phyloP scores from a whole-genome alignment of 2,797 vertebrate species.

The Gambelia wislizenii region DNA sequence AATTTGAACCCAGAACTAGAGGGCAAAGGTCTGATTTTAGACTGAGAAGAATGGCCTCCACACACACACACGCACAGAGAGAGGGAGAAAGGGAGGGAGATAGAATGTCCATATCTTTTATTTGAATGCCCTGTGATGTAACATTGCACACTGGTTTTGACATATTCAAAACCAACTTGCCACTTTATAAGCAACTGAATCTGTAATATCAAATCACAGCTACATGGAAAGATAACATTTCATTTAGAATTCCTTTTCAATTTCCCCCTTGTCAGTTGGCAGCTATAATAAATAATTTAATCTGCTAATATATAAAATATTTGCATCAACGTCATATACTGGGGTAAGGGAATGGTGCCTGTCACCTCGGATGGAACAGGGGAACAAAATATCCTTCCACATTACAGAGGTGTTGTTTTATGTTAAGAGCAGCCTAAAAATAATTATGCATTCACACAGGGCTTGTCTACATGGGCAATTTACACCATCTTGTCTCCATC shows the following conservation, averaged over 20 bases:
- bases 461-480: too few species aligned
- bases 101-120: neutral
- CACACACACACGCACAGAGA: too few species aligned
- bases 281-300: constrained; percentile 66
- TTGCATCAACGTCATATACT: constrained; percentile 38
- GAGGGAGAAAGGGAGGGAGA: too few species aligned
- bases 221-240: constrained; percentile 3
- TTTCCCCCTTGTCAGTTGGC: constrained; percentile 44
- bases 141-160: neutral
- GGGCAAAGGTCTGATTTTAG: too few species aligned
- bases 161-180: neutral
- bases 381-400: neutral
- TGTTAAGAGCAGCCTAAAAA: constrained; percentile 3
- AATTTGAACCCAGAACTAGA: neutral
- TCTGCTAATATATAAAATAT: constrained; percentile 62
- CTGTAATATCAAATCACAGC: neutral
- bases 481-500: too few species aligned
- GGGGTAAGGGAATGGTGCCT: neutral
- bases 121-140: neutral
- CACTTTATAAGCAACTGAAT: constrained; percentile 42
- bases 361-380: constrained; percentile 6
- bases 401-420: constrained; percentile 5
- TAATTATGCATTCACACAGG: constrained; percentile 5
- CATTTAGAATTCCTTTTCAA: constrained; percentile 61
- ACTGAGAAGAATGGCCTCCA: neutral